A percentile compares a stretch with the other conserved stretches of the same genome.
These are phyloP conservation scores for Leptoclinus maculatus DNA, from an alignment of 2,797 vertebrate species.

Conservation along the genomic window DNA sequence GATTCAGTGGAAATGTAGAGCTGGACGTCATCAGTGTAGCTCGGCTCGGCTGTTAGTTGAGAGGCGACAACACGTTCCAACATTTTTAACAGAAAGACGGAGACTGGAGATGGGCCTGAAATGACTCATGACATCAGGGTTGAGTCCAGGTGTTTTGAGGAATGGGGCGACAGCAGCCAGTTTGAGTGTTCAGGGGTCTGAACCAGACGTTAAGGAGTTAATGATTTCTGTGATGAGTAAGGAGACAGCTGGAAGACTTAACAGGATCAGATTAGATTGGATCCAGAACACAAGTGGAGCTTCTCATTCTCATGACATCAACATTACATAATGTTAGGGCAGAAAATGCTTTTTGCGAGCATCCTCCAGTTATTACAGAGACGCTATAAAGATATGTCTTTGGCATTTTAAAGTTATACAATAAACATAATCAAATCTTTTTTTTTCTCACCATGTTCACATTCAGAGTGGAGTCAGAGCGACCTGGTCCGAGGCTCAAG, in stretches of 20 bases:
- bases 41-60: not conserved
- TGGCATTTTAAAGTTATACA: not conserved
- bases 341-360: not conserved
- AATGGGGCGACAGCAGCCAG: too few relatives aligned
- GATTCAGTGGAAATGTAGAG: too few relatives aligned
- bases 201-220: too few relatives aligned
- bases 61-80: not conserved
- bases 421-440: not conserved
- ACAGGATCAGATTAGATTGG: too few relatives aligned
- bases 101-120: not conserved
- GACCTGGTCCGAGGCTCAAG: conserved; percentile 75
- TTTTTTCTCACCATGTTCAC: not conserved
- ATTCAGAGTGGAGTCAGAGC: conserved; percentile 83
- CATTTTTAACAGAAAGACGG: not conserved
- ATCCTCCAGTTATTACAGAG: not conserved
- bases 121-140: not conserved
- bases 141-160: too few relatives aligned
- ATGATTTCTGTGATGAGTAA: too few relatives aligned
- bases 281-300: too few relatives aligned
- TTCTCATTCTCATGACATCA: too few relatives aligned
- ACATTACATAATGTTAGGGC: not conserved
- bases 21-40: not conserved
- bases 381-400: not conserved
- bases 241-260: too few relatives aligned
- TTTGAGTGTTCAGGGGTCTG: too few relatives aligned